Evolutionary conservation across 2,113 vertebrate species (phyloP).

Genomic region (Lepus timidus): DNA sequence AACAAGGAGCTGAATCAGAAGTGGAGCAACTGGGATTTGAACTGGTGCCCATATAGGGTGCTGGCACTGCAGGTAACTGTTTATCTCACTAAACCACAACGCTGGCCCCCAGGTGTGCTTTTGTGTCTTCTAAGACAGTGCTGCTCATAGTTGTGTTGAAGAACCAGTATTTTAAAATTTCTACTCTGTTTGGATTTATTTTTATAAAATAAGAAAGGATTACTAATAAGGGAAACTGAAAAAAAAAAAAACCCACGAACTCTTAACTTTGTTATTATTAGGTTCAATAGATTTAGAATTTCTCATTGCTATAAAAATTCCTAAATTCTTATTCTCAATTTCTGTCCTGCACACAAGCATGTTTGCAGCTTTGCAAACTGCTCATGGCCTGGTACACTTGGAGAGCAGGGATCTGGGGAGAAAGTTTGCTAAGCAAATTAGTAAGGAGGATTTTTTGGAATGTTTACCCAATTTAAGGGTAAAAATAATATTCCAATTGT

Average conservation of each 20-base stretch:
- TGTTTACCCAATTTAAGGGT: background rate
- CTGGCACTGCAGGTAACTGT: too few species aligned
- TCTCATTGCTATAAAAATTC: background rate
- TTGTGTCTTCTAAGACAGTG: background rate
- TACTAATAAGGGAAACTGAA: background rate
- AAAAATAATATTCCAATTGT: background rate
- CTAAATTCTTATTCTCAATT: background rate
- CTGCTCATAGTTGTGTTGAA: background rate
- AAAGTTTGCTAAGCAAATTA: conserved; percentile 30
- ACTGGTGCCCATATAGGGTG: too few species aligned
- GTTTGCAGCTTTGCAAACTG: background rate
- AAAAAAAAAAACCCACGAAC: background rate
- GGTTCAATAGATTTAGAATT: background rate
- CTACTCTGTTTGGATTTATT: background rate
- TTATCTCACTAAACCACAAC: too few species aligned
- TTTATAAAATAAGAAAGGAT: background rate
- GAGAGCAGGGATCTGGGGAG: background rate
- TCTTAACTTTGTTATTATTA: background rate
- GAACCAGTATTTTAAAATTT: background rate
- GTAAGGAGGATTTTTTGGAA: background rate
- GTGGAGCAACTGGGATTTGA: too few species aligned
- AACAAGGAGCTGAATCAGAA: too few species aligned
- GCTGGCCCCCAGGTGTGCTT: background rate
- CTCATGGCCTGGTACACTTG: too few species aligned
- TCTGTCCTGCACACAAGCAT: background rate